These are phyloP conservation scores for Orchestia grillus DNA, from an alignment of 1,140 invertebrate genomes.

Conservation along the genomic window DNA sequence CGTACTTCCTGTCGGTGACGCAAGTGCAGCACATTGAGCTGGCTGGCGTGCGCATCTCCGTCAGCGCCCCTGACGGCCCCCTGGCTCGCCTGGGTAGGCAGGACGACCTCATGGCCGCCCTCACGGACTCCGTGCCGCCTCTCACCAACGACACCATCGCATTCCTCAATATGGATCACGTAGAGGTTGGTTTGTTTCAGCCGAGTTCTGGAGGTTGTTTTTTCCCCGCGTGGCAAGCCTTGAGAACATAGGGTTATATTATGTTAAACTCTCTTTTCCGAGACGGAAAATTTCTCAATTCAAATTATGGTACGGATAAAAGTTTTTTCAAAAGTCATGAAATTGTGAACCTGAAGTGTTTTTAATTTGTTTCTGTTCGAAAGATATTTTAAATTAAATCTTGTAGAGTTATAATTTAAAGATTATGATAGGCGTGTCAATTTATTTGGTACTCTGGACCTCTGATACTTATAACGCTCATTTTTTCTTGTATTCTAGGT, in stretches of 20 bases:
- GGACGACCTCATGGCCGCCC: constrained; percentile 66
- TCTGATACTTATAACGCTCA: background rate
- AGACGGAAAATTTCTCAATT: background rate
- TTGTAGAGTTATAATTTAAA: background rate
- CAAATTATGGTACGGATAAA: background rate
- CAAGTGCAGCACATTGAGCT: constrained; percentile 67
- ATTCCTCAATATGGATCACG: constrained; percentile 74
- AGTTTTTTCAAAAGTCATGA: background rate
- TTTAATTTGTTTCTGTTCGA: background rate
- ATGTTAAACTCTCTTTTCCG: background rate
- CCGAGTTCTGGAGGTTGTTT: background rate
- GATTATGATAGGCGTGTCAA: background rate
- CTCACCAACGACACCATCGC: constrained; percentile 69
- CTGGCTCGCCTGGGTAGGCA: constrained; percentile 64
- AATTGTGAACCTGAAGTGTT: background rate
- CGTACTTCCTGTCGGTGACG: constrained; percentile 63
- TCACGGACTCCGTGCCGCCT: constrained; percentile 66
- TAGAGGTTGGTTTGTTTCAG: constrained; percentile 70
- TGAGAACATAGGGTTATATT: background rate
- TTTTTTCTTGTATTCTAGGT: background rate
- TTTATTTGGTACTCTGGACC: background rate
- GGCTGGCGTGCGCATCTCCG: constrained; percentile 59
- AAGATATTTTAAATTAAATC: background rate
- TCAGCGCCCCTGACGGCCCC: constrained; percentile 65
- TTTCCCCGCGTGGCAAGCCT: background rate